Evolutionary conservation across 2,888 invertebrate species (phyloP), one percentile per base, ranked within the genome.

Genomic region (Nephrocerus scutellatus): DNA sequence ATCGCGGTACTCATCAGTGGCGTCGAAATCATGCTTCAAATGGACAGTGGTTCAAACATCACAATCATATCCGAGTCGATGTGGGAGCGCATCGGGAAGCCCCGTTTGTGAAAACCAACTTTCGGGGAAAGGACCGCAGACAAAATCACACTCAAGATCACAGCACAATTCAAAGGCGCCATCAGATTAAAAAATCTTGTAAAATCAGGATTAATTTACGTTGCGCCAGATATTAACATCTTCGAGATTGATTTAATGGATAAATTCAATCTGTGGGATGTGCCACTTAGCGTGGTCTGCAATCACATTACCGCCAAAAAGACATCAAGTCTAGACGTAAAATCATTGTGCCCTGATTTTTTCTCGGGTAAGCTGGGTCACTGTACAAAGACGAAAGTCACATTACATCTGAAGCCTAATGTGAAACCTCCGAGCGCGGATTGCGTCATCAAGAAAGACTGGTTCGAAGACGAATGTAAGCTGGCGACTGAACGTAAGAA

Each of bases 61-160:
- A 41, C 36, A 12, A 41, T 42, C 10, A 20, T 37, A 10, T 44
- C 39, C 8, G 36, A 29, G n/a, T 21, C 35, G 18, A 32, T 30
- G 18, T 46, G 46, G 41, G 26, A 35, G 14, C 36, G 26, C 24
- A 41, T 43, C 23, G 38, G 35, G 3, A 29, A 23, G 18, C 45
- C 42, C 3, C n/a, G 31, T 16, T 22, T 32, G n/a, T 9, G 18
- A 16, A 16, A 5, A 14, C 14, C 25, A 25, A 14, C 30, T 24
- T 22, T n/a, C 23, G 18, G 28, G 19, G 21, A 32, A 12, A 36
- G 22, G 9, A 26, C 33, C 15, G 42, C 35, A 12, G 30, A 42
- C 30, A 32, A 34, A 10, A 38, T 37, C 9, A 13, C 9, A 22
- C 33, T 39, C 23, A 23, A 12, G 5, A 42, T 41, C 5, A 19